Conservation (phyloP, 2,797 vertebrate species). For the Chrosomus eos region DNA sequence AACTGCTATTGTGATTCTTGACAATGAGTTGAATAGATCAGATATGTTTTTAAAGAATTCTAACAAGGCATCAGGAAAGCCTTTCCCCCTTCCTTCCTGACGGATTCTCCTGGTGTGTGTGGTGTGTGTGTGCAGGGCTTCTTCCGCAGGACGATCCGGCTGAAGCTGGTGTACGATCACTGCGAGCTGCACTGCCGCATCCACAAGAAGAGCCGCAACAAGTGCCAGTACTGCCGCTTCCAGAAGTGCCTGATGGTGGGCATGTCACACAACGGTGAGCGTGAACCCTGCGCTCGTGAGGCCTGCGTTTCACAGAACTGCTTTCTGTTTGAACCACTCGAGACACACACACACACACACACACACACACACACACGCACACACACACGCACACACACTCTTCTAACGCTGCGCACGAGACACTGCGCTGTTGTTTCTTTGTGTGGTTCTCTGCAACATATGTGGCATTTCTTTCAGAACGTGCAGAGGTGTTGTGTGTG, state of each 20-base stretch:
- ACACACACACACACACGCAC: neutral
- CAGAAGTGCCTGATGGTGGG: conserved; percentile 98
- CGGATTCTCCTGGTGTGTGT: no score
- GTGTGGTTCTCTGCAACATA: conserved; percentile 62
- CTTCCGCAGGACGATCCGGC: conserved; percentile 94
- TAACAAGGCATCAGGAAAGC: conserved; percentile 39
- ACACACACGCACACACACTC: neutral
- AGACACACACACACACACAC: neutral
- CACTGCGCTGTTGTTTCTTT: conserved; percentile 59
- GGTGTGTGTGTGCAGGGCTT: no score
- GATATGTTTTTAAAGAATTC: conserved; percentile 17
- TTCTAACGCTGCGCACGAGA: conserved; percentile 24
- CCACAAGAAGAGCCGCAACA: conserved; percentile 98
- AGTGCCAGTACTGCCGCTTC: conserved; percentile 98
- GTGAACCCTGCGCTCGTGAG: neutral
- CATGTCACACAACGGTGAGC: conserved; percentile 96
- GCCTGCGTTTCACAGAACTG: conserved; percentile 42
- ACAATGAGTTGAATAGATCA: conserved; percentile 38
- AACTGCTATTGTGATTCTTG: conserved; percentile 43
- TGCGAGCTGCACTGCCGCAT: conserved; percentile 97
- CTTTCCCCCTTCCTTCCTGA: conserved; percentile 35
- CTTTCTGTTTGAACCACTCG: conserved; percentile 48
- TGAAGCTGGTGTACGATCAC: conserved; percentile 96
- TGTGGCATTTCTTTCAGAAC: conserved; percentile 59
- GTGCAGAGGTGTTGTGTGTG: conserved; percentile 11